These are phyloP conservation scores for Ashinkailepas kermadecensis DNA, from an alignment of 2,888 invertebrate genomes.

Conservation along the genomic window DNA sequence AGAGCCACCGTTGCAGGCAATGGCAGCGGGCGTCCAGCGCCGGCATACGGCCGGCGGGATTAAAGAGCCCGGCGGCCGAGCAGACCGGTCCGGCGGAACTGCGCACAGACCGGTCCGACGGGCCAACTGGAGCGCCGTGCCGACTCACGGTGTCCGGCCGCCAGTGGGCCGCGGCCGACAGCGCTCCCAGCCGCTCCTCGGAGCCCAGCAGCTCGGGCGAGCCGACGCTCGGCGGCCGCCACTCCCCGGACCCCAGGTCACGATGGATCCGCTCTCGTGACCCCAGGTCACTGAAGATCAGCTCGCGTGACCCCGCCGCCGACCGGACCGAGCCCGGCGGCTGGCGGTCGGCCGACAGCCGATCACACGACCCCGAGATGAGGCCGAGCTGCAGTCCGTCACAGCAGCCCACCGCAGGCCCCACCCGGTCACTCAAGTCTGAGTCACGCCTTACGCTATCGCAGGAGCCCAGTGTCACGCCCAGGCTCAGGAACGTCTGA, in stretches of 20 bases:
- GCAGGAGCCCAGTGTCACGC: not conserved
- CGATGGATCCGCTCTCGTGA: not conserved
- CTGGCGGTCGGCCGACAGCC: too few relatives aligned
- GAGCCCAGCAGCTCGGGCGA: not conserved
- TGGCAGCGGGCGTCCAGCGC: too few relatives aligned
- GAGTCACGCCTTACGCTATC: not conserved
- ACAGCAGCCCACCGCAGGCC: not conserved
- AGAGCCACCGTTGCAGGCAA: too few relatives aligned
- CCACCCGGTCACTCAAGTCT: not conserved
- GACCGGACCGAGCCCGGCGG: too few relatives aligned
- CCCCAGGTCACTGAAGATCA: not conserved
- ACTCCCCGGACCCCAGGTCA: not conserved
- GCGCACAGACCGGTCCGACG: too few relatives aligned
- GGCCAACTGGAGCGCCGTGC: too few relatives aligned
- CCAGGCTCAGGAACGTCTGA: conserved; percentile 18
- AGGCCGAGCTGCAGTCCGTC: not conserved
- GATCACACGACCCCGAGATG: not conserved
- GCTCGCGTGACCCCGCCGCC: too few relatives aligned
- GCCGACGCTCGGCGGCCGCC: not conserved
- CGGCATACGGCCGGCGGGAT: too few relatives aligned
- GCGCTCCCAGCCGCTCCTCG: not conserved
- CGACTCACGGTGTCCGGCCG: too few relatives aligned
- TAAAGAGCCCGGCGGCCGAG: too few relatives aligned
- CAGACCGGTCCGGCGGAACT: too few relatives aligned
- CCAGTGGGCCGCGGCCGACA: not conserved